Evolutionary conservation across 2,113 vertebrate genomes (phyloP), one percentile per base, ranked within the genome.

Genomic region (Salvelinus fontinalis): DNA sequence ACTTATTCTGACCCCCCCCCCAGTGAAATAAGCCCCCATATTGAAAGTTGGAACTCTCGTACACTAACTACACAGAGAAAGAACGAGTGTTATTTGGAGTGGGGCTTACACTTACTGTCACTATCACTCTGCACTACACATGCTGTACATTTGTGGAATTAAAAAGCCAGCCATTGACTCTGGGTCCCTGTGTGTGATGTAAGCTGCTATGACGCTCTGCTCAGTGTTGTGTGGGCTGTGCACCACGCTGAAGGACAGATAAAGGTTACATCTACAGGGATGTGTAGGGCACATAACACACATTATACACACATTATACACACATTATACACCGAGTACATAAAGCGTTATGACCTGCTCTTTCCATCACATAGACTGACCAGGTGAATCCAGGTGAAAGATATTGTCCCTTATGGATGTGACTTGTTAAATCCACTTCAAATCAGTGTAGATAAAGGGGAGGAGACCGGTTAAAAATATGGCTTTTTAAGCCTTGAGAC

Each of bases 261-360:
- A 89, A 87, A 93, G 91, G 91, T 92, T 87, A 90, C 70, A 77
- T 89, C 89, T 81, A 79, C 79, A 12, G 84, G 83, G 87, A 81
- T 83, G 70, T 67, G 75, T 78, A 80, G 70, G 2, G 14, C 0
- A 68, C 3, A 75, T 29, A 59, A 16, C 44, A 6, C 26, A 80
- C 24, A 72, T 29, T 27, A 44, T 44, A 44, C 39, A 44, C 39
- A 79, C 34, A 72, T 29, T 27, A 44, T 44, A 44, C 39, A 39
- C 34, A 80, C 34, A 60, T 27, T 27, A 39, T 39, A 9, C 34
- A 39, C 5, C 5, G 34, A 6, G 34, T 34, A 34, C 34, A 34
- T 5, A 34, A 34, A 34, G 5, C 34, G 6, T 34, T 34, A 34
- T 34, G 34, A 34, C 34, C 34, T 34, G 34, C 6, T 34, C 34